Conservation (phyloP, 2,797 vertebrate species). For the Myotis vivesi region DNA sequence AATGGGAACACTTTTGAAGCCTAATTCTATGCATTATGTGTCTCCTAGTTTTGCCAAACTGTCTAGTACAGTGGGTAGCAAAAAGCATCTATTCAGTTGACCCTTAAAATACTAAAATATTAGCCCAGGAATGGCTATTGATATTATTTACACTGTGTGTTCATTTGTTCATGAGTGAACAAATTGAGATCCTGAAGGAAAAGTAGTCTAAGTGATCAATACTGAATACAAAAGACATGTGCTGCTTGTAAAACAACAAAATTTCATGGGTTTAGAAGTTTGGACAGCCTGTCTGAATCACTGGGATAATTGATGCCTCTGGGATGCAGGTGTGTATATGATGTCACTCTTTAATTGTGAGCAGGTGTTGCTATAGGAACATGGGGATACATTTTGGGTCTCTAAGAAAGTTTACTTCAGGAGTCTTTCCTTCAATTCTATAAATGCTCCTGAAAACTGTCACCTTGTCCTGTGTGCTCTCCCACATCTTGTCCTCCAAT, state of each 20-base stretch:
- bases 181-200: background rate
- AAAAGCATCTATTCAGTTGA: background rate
- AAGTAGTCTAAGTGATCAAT: background rate
- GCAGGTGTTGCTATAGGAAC: background rate
- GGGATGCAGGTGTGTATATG: background rate
- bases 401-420: background rate
- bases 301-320: background rate
- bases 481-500: background rate
- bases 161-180: background rate
- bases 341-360: background rate
- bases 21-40: background rate
- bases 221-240: background rate
- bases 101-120: background rate
- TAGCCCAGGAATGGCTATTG: background rate
- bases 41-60: conserved; percentile 34
- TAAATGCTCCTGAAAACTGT: conserved; percentile 2
- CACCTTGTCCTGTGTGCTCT: background rate
- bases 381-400: background rate
- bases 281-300: background rate
- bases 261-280: background rate
- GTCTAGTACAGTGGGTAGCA: background rate
- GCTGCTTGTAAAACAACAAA: background rate
- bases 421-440: background rate
- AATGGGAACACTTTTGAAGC: background rate
- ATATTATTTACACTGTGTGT: background rate